These are phyloP conservation scores for Gymnoscelis rufifasciata DNA, from an alignment of 2,888 invertebrate species.

Conservation along the genomic window DNA sequence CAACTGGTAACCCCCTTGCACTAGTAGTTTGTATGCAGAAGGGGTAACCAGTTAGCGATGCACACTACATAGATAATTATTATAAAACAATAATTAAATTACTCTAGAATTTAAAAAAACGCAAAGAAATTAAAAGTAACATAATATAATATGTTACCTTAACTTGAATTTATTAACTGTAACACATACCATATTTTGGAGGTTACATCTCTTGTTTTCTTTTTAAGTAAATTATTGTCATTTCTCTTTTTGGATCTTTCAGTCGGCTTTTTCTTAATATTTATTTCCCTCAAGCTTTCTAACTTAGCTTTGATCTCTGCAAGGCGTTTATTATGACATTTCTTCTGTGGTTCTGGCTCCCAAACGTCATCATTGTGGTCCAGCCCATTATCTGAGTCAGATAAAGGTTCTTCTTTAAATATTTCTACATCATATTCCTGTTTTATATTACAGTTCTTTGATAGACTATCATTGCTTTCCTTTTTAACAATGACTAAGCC, in stretches of 20 bases:
- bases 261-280: conserved; percentile 24
- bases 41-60: no score
- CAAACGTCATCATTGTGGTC: no score
- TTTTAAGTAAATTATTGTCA: conserved; percentile 29
- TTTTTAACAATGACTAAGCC: conserved; percentile 44
- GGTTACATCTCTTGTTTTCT: background rate
- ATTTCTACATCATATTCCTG: conserved; percentile 33
- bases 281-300: conserved; percentile 23
- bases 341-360: conserved; percentile 20
- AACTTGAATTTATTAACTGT: no score
- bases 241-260: conserved; percentile 35
- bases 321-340: conserved; percentile 25
- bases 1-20: no score
- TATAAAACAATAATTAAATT: no score
- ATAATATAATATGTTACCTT: no score
- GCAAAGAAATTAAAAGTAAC: no score
- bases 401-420: conserved; percentile 39
- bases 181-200: no score
- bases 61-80: no score
- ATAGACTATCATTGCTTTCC: conserved; percentile 31
- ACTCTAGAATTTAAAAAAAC: no score
- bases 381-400: conserved; percentile 15
- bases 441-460: no score
- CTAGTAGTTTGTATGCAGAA: no score
- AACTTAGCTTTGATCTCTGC: conserved; percentile 25